Evolutionary conservation across 2,888 invertebrate species (phyloP).

Genomic region (Candidula unifasciata): DNA sequence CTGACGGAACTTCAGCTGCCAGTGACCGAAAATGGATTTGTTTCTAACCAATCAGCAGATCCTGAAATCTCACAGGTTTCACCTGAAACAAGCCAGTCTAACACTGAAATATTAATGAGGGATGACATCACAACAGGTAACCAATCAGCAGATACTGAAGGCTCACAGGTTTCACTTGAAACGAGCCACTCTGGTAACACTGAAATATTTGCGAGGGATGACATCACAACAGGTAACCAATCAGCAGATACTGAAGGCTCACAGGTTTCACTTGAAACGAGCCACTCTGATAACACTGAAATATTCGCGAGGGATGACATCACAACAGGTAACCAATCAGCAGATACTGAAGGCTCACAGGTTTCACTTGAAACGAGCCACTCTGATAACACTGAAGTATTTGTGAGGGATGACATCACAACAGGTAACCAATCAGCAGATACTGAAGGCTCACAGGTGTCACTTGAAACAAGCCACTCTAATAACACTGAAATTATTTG

Average conservation of each 20-base stretch:
- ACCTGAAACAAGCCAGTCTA: not conserved
- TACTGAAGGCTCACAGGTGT: not conserved
- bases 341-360: not conserved
- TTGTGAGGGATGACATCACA: not conserved
- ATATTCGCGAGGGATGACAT: not conserved
- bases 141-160: slow-evolving; percentile 17
- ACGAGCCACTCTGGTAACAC: too few species aligned
- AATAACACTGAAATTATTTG: not conserved
- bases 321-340: slow-evolving; percentile 17
- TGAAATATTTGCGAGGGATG: not conserved
- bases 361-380: not conserved
- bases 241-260: not conserved
- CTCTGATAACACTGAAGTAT: not conserved
- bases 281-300: not conserved
- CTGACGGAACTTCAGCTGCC: not conserved
- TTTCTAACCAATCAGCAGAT: slow-evolving; percentile 23
- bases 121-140: not conserved
- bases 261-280: not conserved
- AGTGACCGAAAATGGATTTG: slow-evolving; percentile 9
- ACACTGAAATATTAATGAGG: not conserved
- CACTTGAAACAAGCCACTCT: not conserved
- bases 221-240: slow-evolving; percentile 1
- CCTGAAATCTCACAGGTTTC: not conserved
- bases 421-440: slow-evolving; percentile 22
- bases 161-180: not conserved